Evolutionary conservation across 1,140 invertebrate species (phyloP).

Genomic region (Drosophila triauraria): DNA sequence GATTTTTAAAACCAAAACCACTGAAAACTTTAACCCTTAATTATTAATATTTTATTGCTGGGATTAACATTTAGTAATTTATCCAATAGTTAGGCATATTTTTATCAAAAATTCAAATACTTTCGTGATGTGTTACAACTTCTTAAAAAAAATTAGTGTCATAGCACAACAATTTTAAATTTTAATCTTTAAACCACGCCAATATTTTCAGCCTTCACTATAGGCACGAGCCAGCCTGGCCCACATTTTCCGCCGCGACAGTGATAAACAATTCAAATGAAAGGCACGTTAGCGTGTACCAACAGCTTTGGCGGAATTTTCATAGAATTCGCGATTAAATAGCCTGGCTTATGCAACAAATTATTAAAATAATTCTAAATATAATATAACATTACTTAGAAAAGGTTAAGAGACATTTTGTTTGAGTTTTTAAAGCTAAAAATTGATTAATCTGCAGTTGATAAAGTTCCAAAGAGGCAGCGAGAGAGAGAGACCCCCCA

Average conservation of each 20-base stretch:
- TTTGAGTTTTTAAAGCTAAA: background rate
- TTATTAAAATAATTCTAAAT: background rate
- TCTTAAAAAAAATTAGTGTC: no score
- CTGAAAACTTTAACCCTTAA: no score
- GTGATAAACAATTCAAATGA: conserved; percentile 46
- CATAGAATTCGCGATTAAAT: conserved; percentile 11
- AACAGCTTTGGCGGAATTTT: conserved; percentile 1
- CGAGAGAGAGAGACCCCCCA: background rate
- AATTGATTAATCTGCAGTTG: background rate
- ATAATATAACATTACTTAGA: background rate
- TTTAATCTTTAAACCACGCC: background rate
- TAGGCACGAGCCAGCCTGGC: conserved; percentile 49
- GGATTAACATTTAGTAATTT: no score
- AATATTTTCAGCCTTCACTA: background rate
- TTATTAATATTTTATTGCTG: no score
- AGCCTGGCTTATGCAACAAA: background rate
- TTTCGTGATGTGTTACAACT: background rate
- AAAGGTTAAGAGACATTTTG: background rate
- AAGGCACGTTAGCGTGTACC: conserved; percentile 64
- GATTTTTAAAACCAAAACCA: no score
- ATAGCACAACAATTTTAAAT: no score
- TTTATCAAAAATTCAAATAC: no score
- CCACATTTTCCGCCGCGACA: conserved; percentile 27
- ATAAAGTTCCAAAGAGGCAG: conserved; percentile 1
- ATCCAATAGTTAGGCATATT: no score